A percentile compares a stretch with the other conserved stretches of the same genome.
phyloP scores from a whole-genome alignment of 1,140 invertebrate genomes.

The Medauroidea extradentata region DNA sequence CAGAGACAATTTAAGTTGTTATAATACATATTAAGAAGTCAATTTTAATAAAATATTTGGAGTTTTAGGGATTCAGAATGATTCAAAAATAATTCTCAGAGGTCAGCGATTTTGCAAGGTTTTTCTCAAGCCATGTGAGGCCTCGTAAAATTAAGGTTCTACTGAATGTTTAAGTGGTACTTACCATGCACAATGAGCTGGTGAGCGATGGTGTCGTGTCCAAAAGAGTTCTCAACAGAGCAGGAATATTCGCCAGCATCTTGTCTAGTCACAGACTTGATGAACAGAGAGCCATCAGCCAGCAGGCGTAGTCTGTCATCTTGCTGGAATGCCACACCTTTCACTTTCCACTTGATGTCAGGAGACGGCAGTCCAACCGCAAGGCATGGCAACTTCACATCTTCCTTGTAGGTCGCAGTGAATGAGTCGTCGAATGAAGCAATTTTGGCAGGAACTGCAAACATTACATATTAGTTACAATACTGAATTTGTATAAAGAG shows the following conservation, averaged over 20 bases:
- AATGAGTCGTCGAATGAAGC: constrained; percentile 89
- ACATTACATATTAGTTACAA: constrained; percentile 13
- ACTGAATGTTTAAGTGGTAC: constrained; percentile 19
- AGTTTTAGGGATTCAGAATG: too few species aligned
- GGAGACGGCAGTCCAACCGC: constrained; percentile 86
- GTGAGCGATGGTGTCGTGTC: constrained; percentile 87
- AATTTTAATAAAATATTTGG: too few species aligned
- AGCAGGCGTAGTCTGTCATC: constrained; percentile 76
- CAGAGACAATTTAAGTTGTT: too few species aligned
- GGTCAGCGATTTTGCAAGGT: too few species aligned
- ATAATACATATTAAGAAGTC: too few species aligned
- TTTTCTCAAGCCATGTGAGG: too few species aligned
- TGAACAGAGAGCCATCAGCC: constrained; percentile 84
- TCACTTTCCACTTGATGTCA: constrained; percentile 82
- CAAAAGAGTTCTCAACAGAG: constrained; percentile 88
- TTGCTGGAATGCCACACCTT: constrained; percentile 58
- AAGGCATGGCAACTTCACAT: constrained; percentile 84
- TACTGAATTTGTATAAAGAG: too few species aligned
- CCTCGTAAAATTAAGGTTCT: too few species aligned
- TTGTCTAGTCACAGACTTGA: constrained; percentile 80
- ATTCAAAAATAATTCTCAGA: too few species aligned
- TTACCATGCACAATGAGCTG: constrained; percentile 79
- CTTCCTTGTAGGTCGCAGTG: constrained; percentile 84
- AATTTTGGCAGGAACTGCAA: constrained; percentile 83
- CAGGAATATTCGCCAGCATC: constrained; percentile 90